Conservation (phyloP, 2,888 invertebrate genomes). For the Frankliniella fusca region DNA sequence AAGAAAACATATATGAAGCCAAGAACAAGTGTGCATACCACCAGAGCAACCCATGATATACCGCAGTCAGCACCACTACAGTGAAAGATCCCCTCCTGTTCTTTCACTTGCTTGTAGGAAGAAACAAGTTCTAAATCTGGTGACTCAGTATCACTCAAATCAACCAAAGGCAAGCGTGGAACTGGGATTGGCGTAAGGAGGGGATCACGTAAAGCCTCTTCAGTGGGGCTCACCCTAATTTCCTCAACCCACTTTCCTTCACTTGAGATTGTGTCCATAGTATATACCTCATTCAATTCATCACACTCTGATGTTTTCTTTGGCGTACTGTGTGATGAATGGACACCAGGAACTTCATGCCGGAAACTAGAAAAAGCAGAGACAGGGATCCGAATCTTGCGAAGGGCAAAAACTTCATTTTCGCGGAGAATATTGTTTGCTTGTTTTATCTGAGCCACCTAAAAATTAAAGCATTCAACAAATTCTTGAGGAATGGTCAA, state of each 20-base stretch:
- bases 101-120: background rate
- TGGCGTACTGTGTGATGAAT: background rate
- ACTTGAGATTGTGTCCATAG: background rate
- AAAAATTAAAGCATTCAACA: background rate
- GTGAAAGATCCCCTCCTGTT: background rate
- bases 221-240: background rate
- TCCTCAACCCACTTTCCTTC: background rate
- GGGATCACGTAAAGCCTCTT: background rate
- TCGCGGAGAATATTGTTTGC: background rate
- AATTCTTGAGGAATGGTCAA: background rate
- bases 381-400: background rate
- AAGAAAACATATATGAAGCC: background rate
- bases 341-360: background rate
- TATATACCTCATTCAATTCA: background rate
- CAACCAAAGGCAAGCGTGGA: background rate
- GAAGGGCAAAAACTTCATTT: conserved; percentile 6
- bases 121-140: background rate
- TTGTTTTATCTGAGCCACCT: conserved; percentile 5
- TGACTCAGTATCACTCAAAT: background rate
- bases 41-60: background rate
- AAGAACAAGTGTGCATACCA: background rate
- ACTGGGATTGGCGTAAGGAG: background rate
- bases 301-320: background rate
- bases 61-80: conserved; percentile 5
- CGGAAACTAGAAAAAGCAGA: conserved; percentile 6